These are phyloP conservation scores for Euplagia quadripunctaria DNA, from an alignment of 2,888 invertebrate species.

Conservation along the genomic window DNA sequence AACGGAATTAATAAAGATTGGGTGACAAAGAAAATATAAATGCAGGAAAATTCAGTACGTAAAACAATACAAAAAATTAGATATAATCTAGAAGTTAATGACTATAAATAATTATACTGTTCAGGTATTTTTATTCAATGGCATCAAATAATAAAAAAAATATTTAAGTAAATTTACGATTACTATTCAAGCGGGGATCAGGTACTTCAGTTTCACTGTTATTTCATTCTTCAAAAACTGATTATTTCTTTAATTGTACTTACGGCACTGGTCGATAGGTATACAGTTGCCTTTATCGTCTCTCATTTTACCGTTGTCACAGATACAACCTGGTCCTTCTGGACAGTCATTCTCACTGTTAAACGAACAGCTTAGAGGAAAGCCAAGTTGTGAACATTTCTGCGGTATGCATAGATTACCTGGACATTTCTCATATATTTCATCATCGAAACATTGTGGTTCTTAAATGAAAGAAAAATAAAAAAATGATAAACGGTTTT, in stretches of 20 bases:
- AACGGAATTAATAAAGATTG: not conserved
- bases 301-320: constrained; percentile 46
- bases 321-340: constrained; percentile 45
- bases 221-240: too few species aligned
- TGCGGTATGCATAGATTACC: constrained; percentile 16
- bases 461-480: constrained; percentile 8
- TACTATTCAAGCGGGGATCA: too few species aligned
- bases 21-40: not conserved
- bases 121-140: not conserved
- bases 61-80: too few species aligned
- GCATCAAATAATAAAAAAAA: too few species aligned
- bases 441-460: constrained; percentile 24
- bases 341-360: constrained; percentile 6
- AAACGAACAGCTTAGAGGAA: constrained; percentile 19
- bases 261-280: constrained; percentile 53
- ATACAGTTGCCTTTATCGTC: constrained; percentile 50
- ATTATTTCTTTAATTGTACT: constrained; percentile 25
- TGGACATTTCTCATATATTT: constrained; percentile 32
- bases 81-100: too few species aligned
- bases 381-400: constrained; percentile 30
- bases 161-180: too few species aligned
- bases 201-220: too few species aligned
- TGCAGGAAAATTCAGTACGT: too few species aligned
- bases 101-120: not conserved
- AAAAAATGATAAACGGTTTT: too few species aligned